Conservation (phyloP, 2,888 invertebrate species). For the Epirrita christyi region DNA sequence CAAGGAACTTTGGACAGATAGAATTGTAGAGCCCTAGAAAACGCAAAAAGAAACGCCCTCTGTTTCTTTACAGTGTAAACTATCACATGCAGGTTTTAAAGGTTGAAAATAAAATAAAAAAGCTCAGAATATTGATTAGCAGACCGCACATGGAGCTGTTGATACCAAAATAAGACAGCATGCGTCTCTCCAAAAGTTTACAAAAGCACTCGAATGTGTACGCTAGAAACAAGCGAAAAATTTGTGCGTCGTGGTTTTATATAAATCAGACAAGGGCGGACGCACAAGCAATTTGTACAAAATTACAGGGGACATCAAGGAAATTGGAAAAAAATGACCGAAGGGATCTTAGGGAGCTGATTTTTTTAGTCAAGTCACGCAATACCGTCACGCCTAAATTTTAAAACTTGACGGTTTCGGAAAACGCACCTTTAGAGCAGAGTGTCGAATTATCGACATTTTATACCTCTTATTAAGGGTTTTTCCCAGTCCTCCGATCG, state of each 20-base stretch:
- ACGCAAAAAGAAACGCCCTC: too few species aligned
- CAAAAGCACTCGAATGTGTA: not conserved
- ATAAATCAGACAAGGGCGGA: conserved; percentile 34
- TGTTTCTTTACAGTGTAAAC: too few species aligned
- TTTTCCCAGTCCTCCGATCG: too few species aligned
- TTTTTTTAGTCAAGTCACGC: conserved; percentile 34
- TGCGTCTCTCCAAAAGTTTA: not conserved
- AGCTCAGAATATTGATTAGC: too few species aligned
- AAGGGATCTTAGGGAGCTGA: conserved; percentile 34
- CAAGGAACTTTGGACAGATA: too few species aligned
- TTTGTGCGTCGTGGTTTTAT: conserved; percentile 22
- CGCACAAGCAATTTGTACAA: conserved; percentile 43
- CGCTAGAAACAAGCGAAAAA: conserved; percentile 27
- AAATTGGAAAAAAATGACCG: conserved; percentile 45
- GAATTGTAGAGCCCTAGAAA: too few species aligned
- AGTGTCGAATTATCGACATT: too few species aligned
- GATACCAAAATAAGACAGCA: not conserved
- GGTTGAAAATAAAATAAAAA: too few species aligned
- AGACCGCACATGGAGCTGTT: too few species aligned
- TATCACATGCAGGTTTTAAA: too few species aligned
- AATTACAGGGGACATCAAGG: conserved; percentile 42
- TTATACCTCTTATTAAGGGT: too few species aligned
- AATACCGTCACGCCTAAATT: conserved; percentile 9
- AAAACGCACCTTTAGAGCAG: too few species aligned
- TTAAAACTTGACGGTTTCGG: conserved; percentile 11